Conservation (phyloP, 2,888 invertebrate genomes). For the Cyclophora punctaria region DNA sequence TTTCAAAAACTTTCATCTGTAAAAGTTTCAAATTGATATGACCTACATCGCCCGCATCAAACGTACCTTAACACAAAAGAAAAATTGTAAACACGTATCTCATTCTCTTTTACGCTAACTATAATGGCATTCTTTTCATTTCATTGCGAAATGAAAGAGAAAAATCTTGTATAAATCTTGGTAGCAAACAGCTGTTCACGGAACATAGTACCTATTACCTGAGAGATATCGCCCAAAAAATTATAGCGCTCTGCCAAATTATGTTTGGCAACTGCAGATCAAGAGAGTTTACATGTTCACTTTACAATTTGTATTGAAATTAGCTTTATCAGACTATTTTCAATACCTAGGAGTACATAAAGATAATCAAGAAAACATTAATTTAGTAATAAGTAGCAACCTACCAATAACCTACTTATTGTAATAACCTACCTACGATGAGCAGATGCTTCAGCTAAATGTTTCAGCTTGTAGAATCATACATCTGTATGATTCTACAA, state of each 20-base stretch:
- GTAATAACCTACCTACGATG: no score
- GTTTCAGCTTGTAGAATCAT: no score
- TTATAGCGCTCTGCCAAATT: constrained; percentile 20
- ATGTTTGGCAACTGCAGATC: constrained; percentile 16
- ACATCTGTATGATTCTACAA: no score
- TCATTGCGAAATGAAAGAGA: constrained; percentile 25
- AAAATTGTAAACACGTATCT: constrained; percentile 14
- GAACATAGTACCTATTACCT: constrained; percentile 41
- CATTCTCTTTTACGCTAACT: constrained; percentile 18
- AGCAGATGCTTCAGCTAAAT: no score
- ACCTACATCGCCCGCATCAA: constrained; percentile 14
- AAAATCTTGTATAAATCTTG: constrained; percentile 22
- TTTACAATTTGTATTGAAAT: no score
- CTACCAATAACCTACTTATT: no score
- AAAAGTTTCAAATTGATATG: not conserved
- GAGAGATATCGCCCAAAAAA: constrained; percentile 36
- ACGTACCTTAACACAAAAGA: constrained; percentile 12
- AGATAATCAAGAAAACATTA: no score
- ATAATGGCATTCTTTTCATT: constrained; percentile 32
- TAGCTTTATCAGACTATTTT: no score
- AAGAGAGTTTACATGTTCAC: no score
- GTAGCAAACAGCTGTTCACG: constrained; percentile 34
- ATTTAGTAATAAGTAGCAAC: no score
- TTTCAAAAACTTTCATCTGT: no score
- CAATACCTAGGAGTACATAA: no score